Conservation (phyloP, 2,797 vertebrate species). For the Lacerta viridis region DNA sequence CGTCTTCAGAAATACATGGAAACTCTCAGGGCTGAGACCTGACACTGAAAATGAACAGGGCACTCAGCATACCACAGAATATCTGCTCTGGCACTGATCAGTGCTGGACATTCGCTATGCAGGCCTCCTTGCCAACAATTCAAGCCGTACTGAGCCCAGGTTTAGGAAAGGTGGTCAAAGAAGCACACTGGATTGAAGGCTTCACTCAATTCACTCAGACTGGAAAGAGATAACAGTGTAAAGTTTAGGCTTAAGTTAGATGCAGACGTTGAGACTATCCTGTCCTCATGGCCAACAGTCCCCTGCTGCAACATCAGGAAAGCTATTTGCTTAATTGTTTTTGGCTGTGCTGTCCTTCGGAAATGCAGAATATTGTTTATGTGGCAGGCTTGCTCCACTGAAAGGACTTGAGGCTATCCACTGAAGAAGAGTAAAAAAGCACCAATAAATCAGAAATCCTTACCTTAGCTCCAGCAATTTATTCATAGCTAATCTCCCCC, state of each 20-base stretch:
- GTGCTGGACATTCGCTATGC: no score
- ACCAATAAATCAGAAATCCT: accelerated
- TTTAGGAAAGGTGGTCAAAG: no score
- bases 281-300: neutral
- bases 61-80: no score
- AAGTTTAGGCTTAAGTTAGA: no score
- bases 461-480: neutral
- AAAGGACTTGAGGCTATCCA: neutral
- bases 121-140: no score
- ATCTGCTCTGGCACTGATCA: no score
- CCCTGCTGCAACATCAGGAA: accelerated
- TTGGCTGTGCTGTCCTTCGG: neutral
- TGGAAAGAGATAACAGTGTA: neutral
- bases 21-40: neutral
- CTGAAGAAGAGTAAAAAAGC: no score
- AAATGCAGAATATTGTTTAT: neutral
- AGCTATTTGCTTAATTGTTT: neutral
- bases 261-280: no score
- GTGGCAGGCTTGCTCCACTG: neutral
- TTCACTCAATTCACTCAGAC: no score
- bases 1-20: no score
- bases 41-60: neutral
- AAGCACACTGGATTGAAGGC: neutral
- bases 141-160: neutral
- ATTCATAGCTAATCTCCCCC: neutral